These are phyloP conservation scores for Threskiornis aethiopicus DNA, from an alignment of 2,797 vertebrate genomes.

Conservation along the genomic window DNA sequence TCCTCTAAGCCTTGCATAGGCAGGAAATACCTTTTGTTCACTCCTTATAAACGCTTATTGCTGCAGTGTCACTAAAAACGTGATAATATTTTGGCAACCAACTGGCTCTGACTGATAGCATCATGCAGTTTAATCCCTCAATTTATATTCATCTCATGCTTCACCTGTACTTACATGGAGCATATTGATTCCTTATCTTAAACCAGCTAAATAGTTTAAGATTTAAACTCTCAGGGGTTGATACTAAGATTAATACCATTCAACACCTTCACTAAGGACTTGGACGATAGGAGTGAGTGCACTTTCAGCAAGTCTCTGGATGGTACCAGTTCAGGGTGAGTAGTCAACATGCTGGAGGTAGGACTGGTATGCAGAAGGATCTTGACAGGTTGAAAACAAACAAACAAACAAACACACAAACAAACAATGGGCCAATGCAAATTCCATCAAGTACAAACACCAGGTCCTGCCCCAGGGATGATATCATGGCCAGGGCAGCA, in stretches of 20 bases:
- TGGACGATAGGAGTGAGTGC: background rate
- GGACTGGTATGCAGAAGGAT: background rate
- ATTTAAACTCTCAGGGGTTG: background rate
- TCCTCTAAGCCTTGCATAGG: background rate
- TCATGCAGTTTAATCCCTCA: background rate
- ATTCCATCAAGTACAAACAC: background rate
- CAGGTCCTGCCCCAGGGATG: background rate
- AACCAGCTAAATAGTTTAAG: background rate
- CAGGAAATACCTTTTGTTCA: background rate
- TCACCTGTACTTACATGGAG: background rate
- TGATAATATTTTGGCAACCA: background rate
- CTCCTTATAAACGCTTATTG: background rate
- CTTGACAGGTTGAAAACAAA: background rate
- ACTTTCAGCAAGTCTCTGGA: background rate
- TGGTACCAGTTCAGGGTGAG: background rate
- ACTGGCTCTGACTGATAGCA: background rate
- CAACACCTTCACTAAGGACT: background rate
- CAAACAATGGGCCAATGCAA: background rate
- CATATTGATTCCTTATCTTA: background rate
- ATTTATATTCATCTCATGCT: background rate
- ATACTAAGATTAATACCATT: background rate
- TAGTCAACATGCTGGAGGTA: background rate
- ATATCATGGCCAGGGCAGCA: background rate
- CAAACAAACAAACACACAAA: background rate
- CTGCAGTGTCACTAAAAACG: background rate